A percentile compares a stretch with the other conserved stretches of the same genome.
phyloP scores from a whole-genome alignment of 2,113 vertebrate genomes.

The Phyllostomus hastatus region DNA sequence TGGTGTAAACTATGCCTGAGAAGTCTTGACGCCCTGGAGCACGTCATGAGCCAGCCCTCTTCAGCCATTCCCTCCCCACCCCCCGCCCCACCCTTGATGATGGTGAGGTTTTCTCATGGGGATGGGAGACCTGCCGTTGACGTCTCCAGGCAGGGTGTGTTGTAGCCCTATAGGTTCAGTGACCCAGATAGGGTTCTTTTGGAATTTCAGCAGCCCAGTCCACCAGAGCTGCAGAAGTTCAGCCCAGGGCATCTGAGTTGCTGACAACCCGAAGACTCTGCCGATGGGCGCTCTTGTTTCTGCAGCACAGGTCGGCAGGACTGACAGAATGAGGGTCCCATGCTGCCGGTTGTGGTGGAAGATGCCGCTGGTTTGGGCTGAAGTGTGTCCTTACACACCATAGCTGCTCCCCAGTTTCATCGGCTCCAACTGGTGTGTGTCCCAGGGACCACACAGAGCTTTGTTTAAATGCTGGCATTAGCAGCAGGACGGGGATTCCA shows the following conservation, averaged over 20 bases:
- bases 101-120: slow-evolving; percentile 19
- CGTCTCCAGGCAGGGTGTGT: slow-evolving; percentile 44
- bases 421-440: slow-evolving; percentile 52
- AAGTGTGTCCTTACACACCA: background rate
- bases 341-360: background rate
- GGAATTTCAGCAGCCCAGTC: slow-evolving; percentile 32
- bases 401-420: slow-evolving; percentile 11
- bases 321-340: background rate
- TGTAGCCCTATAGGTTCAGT: slow-evolving; percentile 31
- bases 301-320: background rate
- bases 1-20: background rate
- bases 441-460: slow-evolving; percentile 55
- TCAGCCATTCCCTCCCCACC: background rate
- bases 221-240: background rate
- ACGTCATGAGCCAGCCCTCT: background rate
- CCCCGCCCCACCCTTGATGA: background rate
- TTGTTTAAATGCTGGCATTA: slow-evolving; percentile 60
- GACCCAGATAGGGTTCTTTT: background rate
- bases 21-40: slow-evolving; percentile 24
- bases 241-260: background rate
- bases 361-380: background rate
- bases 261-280: background rate
- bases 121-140: background rate
- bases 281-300: background rate
- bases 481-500: slow-evolving; percentile 70